These are phyloP conservation scores for Pipra filicauda DNA, from an alignment of 2,113 vertebrate species.

Conservation along the genomic window DNA sequence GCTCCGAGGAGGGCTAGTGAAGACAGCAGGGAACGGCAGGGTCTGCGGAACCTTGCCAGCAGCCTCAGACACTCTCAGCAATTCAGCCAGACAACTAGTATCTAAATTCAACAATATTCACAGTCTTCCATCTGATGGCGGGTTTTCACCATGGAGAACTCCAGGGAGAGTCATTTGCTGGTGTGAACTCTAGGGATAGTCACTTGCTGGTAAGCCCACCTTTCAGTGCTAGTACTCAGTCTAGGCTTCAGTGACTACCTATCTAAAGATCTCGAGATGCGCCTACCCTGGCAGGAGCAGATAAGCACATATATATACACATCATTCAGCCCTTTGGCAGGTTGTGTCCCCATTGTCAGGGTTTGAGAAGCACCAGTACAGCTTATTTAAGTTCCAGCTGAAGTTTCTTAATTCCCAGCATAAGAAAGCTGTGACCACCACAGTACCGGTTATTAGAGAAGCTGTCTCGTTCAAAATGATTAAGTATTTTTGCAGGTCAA, in stretches of 20 bases:
- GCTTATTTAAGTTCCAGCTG: background rate
- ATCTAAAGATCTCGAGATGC: background rate
- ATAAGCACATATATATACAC: too few relatives aligned
- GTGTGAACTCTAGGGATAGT: background rate
- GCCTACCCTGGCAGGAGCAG: background rate
- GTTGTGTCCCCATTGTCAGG: fast-evolving
- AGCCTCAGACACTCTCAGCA: background rate
- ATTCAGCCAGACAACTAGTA: background rate
- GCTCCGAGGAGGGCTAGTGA: background rate
- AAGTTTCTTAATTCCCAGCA: background rate
- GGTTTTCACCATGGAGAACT: background rate
- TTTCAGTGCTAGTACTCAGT: background rate
- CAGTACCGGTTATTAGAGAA: background rate
- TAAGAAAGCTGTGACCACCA: background rate
- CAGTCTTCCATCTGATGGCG: background rate
- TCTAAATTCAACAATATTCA: background rate
- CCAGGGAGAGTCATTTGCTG: background rate
- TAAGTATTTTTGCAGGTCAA: background rate
- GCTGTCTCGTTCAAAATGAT: background rate
- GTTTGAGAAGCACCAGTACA: background rate
- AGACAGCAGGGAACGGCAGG: too few relatives aligned
- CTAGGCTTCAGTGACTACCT: background rate
- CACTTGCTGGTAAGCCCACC: background rate
- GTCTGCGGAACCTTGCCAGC: background rate
- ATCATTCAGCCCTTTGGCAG: background rate